Evolutionary conservation across 2,113 vertebrate genomes (phyloP), one percentile per base, ranked within the genome.

Genomic region (Mesitornis unicolor): DNA sequence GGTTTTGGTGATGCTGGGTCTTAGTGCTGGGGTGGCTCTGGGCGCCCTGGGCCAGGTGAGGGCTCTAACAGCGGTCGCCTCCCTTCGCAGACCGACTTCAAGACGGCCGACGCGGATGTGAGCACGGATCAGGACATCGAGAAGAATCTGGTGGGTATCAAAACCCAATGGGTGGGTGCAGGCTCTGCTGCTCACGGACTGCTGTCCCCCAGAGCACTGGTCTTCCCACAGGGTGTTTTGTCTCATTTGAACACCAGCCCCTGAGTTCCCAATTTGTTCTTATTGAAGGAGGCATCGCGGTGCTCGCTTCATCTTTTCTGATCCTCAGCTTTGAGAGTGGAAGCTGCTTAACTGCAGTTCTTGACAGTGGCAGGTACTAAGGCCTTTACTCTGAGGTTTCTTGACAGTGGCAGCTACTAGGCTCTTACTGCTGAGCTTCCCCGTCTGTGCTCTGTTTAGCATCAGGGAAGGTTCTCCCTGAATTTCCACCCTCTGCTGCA

Each of bases 111-210:
- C 6, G 85, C 57, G 2, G 94, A 97, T 1, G 94, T 92, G 78
- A 98, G 56, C 97, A 98, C 98, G 3, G 98, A 98, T 38, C 97
- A 98, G 77, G 97, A 98, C n/a, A 98, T 98, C 19, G 98, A 98
- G 92, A 97, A 97, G 86, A 97, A 97, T 85, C 59, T 99, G 98
- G 98, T 99, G 96, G 90, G 98, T 96, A 16, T 6, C 19, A 1
- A 24, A 24, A n/a, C 56, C 19, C 26, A 0, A 2, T 0, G 1
- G 2, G 9, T 11, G 1, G 31, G 2, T 20, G 31, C 0, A 0
- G 26, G 28, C 50, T 26, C 60, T 54, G 48, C 50, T 0, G 1
- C 28, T 38, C 3, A 3, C 4, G 10, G 1, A 6, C 31, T 17
- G 16, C 13, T 8, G 1, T 16, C 31, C 31, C 33, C 13, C 47